Conservation (phyloP, 2,888 invertebrate species). For the Ligdia adustata region DNA sequence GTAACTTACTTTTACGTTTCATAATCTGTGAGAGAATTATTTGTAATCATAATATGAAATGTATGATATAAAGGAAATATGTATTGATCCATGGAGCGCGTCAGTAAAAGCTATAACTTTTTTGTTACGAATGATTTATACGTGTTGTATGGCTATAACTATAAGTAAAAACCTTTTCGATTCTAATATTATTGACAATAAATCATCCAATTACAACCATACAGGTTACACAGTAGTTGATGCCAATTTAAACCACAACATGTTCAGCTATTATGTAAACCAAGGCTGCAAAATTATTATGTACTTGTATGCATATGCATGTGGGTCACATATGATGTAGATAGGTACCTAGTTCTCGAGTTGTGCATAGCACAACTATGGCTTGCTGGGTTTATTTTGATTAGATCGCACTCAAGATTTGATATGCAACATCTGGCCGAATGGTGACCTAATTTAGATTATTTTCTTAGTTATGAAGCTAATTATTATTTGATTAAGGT, state of each 20-base stretch:
- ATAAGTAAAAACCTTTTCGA: too few species aligned
- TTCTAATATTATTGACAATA: not conserved
- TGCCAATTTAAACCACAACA: constrained; percentile 12
- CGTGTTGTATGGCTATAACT: not conserved
- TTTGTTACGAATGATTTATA: too few species aligned
- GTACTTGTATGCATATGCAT: not conserved
- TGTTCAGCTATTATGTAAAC: constrained; percentile 15
- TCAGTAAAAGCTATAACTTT: too few species aligned
- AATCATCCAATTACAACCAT: constrained; percentile 1
- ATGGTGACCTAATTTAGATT: not conserved
- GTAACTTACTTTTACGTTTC: too few species aligned
- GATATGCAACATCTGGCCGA: not conserved
- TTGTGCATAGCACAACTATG: not conserved
- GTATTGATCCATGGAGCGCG: too few species aligned
- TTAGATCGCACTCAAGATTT: not conserved
- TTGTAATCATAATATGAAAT: too few species aligned
- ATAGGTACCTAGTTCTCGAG: too few species aligned
- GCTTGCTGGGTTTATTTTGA: not conserved
- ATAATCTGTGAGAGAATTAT: too few species aligned
- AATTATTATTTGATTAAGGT: too few species aligned
- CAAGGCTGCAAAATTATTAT: constrained; percentile 7
- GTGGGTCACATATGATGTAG: too few species aligned
- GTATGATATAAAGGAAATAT: too few species aligned
- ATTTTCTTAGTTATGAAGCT: too few species aligned
- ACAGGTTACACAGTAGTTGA: constrained; percentile 1